Evolutionary conservation across 2,113 vertebrate species (phyloP), one percentile per base, ranked within the genome.

Genomic region (Bucco capensis): DNA sequence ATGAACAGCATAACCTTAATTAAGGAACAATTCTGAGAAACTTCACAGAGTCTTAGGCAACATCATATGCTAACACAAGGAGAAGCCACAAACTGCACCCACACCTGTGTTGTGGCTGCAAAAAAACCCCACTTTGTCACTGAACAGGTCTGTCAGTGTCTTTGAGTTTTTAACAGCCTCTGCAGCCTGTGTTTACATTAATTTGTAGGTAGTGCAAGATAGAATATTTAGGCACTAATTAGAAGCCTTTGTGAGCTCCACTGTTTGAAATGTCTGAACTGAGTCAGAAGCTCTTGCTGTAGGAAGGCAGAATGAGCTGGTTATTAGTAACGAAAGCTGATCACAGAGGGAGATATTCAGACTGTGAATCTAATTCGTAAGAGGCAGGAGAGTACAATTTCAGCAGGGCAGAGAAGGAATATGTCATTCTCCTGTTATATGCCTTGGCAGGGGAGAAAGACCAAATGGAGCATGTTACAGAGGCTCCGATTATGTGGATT

Each of bases 301-400:
- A 30, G 79, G 19, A 86, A 90, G 54, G 56, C 79, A 71, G 77
- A 91, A 67, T 19, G 54, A 95, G 53, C 40, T 80, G 70, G 80
- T 81, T 95, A 81, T 96, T 93, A 90, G 90, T 42, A 72, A 86
- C 86, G 90, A 94, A 83, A 93, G 66, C 69, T 81, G 86, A 75
- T 92, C 86, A 65, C 80, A 88, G 90, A 50, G 73, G 88, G 96
- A 90, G 77, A 86, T 61, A 25, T 19, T 69, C 70, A 72, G 88
- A 12, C 42, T 60, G 49, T n/a, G 77, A 75, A 69, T 78, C 40
- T 58, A 69, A 93, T 86, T 78, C 70, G 8, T 53, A 75, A 78
- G 7, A 16, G 62, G 57, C 49, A 28, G 62, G 57, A 95, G 49
- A 93, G 70, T 44, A 50, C 2, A 2, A 33, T 64, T 88, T 64